These are phyloP conservation scores for Chinchilla lanigera DNA, from an alignment of 2,113 vertebrate genomes.

Conservation along the genomic window DNA sequence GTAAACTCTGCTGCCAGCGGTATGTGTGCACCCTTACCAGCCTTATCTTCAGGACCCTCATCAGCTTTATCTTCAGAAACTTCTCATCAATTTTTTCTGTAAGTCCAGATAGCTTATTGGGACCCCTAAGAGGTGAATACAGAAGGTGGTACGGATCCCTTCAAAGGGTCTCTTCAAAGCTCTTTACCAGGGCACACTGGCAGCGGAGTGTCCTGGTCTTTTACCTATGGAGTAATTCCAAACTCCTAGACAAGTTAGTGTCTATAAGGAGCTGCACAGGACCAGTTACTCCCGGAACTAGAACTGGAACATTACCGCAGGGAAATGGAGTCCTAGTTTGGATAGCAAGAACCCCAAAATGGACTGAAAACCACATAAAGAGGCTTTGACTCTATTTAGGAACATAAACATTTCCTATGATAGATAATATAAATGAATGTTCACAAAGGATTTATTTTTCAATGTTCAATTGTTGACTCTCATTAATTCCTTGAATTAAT, in stretches of 20 bases:
- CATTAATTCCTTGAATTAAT: not conserved
- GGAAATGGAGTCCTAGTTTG: not conserved
- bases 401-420: not conserved
- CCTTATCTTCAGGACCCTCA: not conserved
- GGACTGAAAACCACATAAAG: not conserved
- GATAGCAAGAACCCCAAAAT: not conserved
- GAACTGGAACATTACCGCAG: not conserved
- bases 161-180: not conserved
- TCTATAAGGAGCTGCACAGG: not conserved
- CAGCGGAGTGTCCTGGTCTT: not conserved
- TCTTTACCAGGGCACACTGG: not conserved
- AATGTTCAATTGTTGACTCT: not conserved
- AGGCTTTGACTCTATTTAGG: not conserved
- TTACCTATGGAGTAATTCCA: not conserved
- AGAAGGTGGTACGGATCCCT: not conserved
- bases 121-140: not conserved
- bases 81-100: not conserved
- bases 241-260: not conserved
- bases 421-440: not conserved
- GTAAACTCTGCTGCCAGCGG: not conserved
- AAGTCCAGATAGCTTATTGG: not conserved
- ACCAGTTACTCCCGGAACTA: not conserved
- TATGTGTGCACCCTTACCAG: not conserved
- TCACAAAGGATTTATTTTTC: not conserved
- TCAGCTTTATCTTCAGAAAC: not conserved